These are phyloP conservation scores for Trissolcus japonicus DNA, from an alignment of 2,888 invertebrate genomes.

Conservation along the genomic window DNA sequence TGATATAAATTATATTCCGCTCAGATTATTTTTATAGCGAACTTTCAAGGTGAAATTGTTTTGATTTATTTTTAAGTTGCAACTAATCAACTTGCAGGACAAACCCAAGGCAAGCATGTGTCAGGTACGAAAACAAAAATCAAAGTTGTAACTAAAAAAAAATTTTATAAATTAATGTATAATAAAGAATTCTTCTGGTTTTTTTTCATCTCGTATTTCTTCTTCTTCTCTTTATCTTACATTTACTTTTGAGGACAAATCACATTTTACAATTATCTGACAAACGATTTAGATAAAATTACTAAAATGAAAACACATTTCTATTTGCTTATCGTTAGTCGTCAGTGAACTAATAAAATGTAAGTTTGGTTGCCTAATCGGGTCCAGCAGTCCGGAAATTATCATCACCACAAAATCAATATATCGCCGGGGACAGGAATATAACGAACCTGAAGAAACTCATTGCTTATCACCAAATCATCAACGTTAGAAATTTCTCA, in stretches of 20 bases:
- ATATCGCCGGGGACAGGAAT: neutral
- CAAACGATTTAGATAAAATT: no score
- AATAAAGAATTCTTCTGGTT: no score
- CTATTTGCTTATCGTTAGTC: constrained; percentile 1
- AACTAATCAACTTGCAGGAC: no score
- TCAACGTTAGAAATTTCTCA: constrained; percentile 21
- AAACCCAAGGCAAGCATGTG: no score
- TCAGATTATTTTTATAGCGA: constrained; percentile 1
- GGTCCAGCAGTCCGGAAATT: neutral
- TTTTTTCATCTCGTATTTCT: no score
- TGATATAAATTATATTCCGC: constrained; percentile 27
- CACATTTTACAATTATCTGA: no score
- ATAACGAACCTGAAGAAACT: constrained; percentile 2
- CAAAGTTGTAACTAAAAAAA: no score
- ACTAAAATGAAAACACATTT: neutral
- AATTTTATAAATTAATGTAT: no score
- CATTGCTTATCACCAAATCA: constrained; percentile 32
- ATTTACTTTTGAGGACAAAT: no score
- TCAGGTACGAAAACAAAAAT: no score
- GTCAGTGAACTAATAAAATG: neutral
- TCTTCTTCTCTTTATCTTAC: no score
- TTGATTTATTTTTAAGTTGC: constrained; percentile 1
- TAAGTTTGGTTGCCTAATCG: neutral
- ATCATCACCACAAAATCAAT: neutral
- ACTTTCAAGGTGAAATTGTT: neutral